Evolutionary conservation across 2,888 invertebrate species (phyloP).

Genomic region (Callimorpha dominula): DNA sequence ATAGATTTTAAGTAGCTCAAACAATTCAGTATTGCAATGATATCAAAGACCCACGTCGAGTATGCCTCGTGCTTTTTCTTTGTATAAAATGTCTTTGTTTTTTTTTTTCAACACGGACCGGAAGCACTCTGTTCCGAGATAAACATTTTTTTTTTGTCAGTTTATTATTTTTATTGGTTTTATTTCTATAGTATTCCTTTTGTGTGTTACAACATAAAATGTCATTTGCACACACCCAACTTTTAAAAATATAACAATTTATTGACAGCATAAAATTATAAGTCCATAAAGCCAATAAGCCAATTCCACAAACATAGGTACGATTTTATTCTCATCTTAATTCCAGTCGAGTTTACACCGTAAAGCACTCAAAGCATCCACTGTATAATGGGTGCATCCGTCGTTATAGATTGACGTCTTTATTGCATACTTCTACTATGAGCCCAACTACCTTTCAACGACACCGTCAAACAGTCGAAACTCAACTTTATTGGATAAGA

Average conservation of each 20-base stretch:
- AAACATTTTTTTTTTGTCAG: background rate
- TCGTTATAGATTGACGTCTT: conserved; percentile 74
- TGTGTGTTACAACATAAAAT: background rate
- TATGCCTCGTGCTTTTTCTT: background rate
- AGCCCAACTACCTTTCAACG: conserved; percentile 54
- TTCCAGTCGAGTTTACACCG: conserved; percentile 64
- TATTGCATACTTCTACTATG: conserved; percentile 69
- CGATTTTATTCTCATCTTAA: conserved; percentile 59
- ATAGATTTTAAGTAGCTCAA: background rate
- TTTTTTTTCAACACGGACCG: background rate
- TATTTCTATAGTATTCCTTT: background rate
- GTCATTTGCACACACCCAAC: background rate
- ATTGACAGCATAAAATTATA: conserved; percentile 15
- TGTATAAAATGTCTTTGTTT: background rate
- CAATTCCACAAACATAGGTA: conserved; percentile 47
- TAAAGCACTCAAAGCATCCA: conserved; percentile 72
- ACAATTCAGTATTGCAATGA: background rate
- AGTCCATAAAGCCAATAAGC: conserved; percentile 22
- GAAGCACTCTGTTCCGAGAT: too few species aligned
- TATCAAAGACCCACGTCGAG: background rate
- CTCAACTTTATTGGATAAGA: conserved; percentile 24
- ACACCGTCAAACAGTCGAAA: conserved; percentile 18
- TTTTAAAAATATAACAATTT: conserved; percentile 2
- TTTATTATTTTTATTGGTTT: background rate
- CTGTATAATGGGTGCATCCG: conserved; percentile 73